phyloP scores from a whole-genome alignment of 2,888 invertebrate genomes.

The Brenthis hecate region DNA sequence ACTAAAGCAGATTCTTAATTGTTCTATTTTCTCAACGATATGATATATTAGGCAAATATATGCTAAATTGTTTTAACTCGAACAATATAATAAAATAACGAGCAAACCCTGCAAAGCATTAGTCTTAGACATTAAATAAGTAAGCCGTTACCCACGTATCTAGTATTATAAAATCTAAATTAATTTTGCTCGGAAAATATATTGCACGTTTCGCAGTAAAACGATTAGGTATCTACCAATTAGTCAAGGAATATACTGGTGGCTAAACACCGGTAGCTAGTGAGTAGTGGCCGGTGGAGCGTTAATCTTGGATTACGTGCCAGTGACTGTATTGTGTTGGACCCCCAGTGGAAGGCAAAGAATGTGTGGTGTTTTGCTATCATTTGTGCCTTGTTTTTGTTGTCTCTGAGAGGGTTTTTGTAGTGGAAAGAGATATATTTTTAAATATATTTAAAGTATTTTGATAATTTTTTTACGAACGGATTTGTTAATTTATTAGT shows the following conservation, averaged over 20 bases:
- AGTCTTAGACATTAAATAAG: neutral
- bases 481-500: too few relatives aligned
- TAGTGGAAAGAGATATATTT: too few relatives aligned
- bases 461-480: too few relatives aligned
- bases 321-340: conserved; percentile 61
- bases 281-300: conserved; percentile 45
- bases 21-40: neutral
- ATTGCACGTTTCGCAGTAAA: conserved; percentile 30
- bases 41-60: neutral
- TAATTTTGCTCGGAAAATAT: conserved; percentile 31
- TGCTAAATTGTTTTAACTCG: too few relatives aligned
- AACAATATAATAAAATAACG: too few relatives aligned
- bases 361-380: conserved; percentile 37
- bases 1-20: too few relatives aligned
- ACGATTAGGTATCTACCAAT: conserved; percentile 38
- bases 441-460: too few relatives aligned
- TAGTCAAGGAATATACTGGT: conserved; percentile 32
- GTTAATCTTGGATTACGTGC: conserved; percentile 73
- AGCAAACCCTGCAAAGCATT: too few relatives aligned
- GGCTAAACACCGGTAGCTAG: conserved; percentile 60
- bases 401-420: conserved; percentile 12
- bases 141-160: neutral
- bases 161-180: conserved; percentile 8
- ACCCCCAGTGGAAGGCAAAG: conserved; percentile 62
- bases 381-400: conserved; percentile 1